Evolutionary conservation across 2,888 invertebrate genomes (phyloP).

Genomic region (Ypsolopha scabrella): DNA sequence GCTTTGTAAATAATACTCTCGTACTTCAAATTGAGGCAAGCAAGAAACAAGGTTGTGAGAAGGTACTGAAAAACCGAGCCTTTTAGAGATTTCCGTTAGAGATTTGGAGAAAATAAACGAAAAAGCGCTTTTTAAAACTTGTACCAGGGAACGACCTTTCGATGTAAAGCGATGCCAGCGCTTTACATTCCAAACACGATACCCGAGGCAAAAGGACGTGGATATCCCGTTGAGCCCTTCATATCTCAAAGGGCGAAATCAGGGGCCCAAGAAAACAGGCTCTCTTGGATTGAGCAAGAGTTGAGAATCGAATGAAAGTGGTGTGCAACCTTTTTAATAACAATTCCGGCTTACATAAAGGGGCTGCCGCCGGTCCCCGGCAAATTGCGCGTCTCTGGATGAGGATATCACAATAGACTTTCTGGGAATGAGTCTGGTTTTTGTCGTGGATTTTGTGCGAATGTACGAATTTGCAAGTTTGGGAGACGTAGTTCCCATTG

Average conservation of each 20-base stretch:
- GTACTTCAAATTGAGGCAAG: conserved; percentile 17
- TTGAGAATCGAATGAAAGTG: conserved; percentile 12
- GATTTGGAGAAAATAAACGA: conserved; percentile 13
- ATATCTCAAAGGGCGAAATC: conserved; percentile 2
- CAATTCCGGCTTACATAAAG: conserved; percentile 55
- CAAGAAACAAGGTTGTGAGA: conserved; percentile 17
- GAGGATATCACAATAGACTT: conserved; percentile 53
- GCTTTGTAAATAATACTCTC: conserved; percentile 46
- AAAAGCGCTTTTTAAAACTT: conserved; percentile 28
- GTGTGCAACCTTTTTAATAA: conserved; percentile 28
- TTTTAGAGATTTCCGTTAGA: background rate
- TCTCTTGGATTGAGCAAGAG: conserved; percentile 6
- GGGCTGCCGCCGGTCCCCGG: conserved; percentile 51
- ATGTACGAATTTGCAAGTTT: conserved; percentile 19
- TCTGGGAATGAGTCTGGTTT: conserved; percentile 53
- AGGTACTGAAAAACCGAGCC: background rate
- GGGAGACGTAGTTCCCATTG: background rate
- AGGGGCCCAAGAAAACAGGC: conserved; percentile 13
- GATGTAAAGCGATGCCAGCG: conserved; percentile 28
- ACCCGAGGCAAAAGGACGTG: conserved; percentile 48
- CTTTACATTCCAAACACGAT: conserved; percentile 33
- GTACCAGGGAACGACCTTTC: background rate
- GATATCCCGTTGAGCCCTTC: conserved; percentile 47
- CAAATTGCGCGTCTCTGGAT: conserved; percentile 56
- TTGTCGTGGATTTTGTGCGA: conserved; percentile 49